Conservation (phyloP, 2,888 invertebrate genomes). For the Deilephila porcellus region DNA sequence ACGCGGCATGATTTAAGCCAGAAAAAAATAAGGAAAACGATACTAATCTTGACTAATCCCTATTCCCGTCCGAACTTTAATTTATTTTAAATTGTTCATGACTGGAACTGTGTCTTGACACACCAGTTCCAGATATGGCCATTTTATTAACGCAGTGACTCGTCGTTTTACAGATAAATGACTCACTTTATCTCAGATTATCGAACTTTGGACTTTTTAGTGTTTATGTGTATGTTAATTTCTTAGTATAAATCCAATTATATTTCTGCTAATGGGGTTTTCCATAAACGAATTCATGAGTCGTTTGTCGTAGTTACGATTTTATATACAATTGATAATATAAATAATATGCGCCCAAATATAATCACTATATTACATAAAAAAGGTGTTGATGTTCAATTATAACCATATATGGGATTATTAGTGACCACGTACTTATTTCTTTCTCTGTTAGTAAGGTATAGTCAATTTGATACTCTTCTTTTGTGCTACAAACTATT, state of each 20-base stretch:
- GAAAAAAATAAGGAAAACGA: neutral
- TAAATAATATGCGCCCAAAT: too few relatives aligned
- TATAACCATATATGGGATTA: too few relatives aligned
- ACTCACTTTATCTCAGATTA: neutral
- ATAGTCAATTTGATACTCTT: too few relatives aligned
- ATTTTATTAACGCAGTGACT: neutral
- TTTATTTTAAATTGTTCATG: neutral
- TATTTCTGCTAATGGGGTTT: neutral
- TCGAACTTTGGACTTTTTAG: neutral
- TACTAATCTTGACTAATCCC: neutral
- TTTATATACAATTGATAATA: neutral
- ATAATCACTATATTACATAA: too few relatives aligned
- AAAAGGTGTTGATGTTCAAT: too few relatives aligned
- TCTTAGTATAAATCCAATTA: neutral
- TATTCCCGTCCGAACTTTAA: neutral
- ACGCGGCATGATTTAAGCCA: neutral
- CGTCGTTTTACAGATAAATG: neutral
- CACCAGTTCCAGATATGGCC: neutral
- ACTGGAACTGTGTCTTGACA: neutral
- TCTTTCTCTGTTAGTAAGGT: too few relatives aligned
- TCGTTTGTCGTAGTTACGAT: neutral
- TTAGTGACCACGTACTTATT: too few relatives aligned
- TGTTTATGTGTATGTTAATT: neutral
- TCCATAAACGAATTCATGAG: neutral
- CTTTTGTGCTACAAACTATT: too few relatives aligned